Base-by-base conservation (phyloP, 1,140 invertebrate species). In the Gryon sp. region DNA sequence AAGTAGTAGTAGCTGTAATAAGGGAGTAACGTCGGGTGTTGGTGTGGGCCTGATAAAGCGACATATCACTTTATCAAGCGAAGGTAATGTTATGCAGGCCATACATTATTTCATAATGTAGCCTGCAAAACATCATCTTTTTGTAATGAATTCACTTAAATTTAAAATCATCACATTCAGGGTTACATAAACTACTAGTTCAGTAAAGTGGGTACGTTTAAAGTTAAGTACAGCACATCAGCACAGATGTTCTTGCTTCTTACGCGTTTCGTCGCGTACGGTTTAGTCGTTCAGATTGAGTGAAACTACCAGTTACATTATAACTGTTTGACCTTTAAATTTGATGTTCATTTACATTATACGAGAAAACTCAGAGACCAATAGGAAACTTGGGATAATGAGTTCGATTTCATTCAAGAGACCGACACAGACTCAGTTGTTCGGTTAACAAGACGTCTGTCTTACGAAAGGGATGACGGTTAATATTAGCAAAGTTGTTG, bases 171-270 rank as follows among this genome's bases (percentile, higher is more conserved):
- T 72, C 68, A 43, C 43, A 14, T 65, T 75, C 60, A 53, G 30
- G 68, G 55, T 40, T 14, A 38, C 57, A 78, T 78, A 70, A 75
- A 78, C 63, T 48, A 30, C 18, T 48, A 41, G 36, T 63, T 55
- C 43, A 7, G 69, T 34, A 63, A 78, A 78, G 63, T 73, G 41
- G 68, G 69, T 68, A 55, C 69, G 55, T 60, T 78, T 77, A 73
- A 50, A 41, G 48, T 18, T 59, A 57, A 69, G 45, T 40, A 24
- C 40, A 24, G 41, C 20, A 68, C 70, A 74, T 75, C 57, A 68
- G 62, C 30, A 26, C 60, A 43, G 50, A 48, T 53, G 60, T 48
- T 18, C 40, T 52, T 55, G 50, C 28, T 69, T 57, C 62, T 68
- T 62, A 75, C 62, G 62, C 63, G 50, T 48, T 45, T 57, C n/a